Evolutionary conservation across 2,888 invertebrate genomes (phyloP).

Genomic region (Meloe dianella): DNA sequence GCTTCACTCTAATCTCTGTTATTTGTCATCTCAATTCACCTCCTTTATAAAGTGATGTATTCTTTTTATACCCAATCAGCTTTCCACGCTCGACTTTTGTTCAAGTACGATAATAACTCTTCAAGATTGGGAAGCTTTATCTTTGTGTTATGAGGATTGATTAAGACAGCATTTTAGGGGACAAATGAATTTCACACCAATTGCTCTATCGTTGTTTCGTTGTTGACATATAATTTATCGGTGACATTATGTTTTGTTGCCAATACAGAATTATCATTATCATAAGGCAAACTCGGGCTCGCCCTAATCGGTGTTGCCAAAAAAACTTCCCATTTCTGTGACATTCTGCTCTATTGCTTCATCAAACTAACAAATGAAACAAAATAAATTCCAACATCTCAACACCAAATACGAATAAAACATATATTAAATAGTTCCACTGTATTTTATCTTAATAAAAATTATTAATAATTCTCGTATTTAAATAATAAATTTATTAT

Average conservation of each 20-base stretch:
- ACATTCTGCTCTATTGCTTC: slow-evolving; percentile 17
- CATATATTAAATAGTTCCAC: not conserved
- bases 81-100: slow-evolving; percentile 56
- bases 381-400: slow-evolving; percentile 13
- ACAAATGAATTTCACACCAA: slow-evolving; percentile 59
- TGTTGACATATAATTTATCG: slow-evolving; percentile 55
- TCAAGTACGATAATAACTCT: slow-evolving; percentile 54
- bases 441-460: not conserved
- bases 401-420: slow-evolving; percentile 7
- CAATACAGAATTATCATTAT: slow-evolving; percentile 52
- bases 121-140: slow-evolving; percentile 55
- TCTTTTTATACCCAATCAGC: slow-evolving; percentile 58
- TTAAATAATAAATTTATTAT: not conserved
- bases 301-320: not conserved
- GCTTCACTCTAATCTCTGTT: slow-evolving; percentile 55
- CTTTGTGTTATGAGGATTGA: slow-evolving; percentile 59
- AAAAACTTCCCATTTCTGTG: not conserved
- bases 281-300: not conserved
- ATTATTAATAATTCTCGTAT: not conserved
- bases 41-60: slow-evolving; percentile 58
- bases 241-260: slow-evolving; percentile 48
- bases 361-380: slow-evolving; percentile 17
- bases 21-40: slow-evolving; percentile 59
- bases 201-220: slow-evolving; percentile 56
- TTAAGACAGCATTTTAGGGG: slow-evolving; percentile 54